Base-by-base conservation (phyloP, 2,888 invertebrate genomes). In the Ptychoptera contaminata region DNA sequence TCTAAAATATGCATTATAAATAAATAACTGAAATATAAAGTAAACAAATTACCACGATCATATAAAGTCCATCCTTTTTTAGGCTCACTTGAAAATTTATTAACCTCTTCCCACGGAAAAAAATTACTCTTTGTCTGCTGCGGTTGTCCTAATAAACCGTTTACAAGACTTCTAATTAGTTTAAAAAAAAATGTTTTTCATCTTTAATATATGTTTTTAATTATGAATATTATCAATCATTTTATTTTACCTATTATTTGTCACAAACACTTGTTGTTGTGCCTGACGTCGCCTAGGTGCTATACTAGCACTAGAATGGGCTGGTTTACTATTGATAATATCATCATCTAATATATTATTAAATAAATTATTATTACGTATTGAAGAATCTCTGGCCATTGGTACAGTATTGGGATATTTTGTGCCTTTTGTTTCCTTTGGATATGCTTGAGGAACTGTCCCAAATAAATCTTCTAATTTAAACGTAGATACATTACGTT, bases 391-490 rank as follows among this genome's bases (percentile, higher is more conserved):
- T 48, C 59, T 58, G 14, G 54, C 50, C 40, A 53, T 50, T 50
- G 54, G 60, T 48, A 59, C 60, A 30, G 59, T 63, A 44, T 56
- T 63, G 29, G 63, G 58, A 52, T 62, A 62, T 50, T 63, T 62
- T 44, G 55, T 54, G 44, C 58, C 61, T 42, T 58, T 60, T 32
- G 15, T 30, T 14, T 42, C 40, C 8, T 46, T 42, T 15, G 63
- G 59, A 42, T 58, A 60, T n/a, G 34, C 35, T 8, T 35, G 16
- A 15, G 65, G 63, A 30, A 65, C 52, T 10, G 61, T 60, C 1
- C 67, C 67, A 47, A 66, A 65, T 31, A 66, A 55, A 52, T 66
- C 67, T 46, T 66, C 66, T 8, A 66, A 53, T 47, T 65, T 42
- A 16, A 16, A 42, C 8, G 34, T 35, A 5, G 23, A 23, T 35